Evolutionary conservation across 1,140 invertebrate species (phyloP).

Genomic region (Drusus annulatus): DNA sequence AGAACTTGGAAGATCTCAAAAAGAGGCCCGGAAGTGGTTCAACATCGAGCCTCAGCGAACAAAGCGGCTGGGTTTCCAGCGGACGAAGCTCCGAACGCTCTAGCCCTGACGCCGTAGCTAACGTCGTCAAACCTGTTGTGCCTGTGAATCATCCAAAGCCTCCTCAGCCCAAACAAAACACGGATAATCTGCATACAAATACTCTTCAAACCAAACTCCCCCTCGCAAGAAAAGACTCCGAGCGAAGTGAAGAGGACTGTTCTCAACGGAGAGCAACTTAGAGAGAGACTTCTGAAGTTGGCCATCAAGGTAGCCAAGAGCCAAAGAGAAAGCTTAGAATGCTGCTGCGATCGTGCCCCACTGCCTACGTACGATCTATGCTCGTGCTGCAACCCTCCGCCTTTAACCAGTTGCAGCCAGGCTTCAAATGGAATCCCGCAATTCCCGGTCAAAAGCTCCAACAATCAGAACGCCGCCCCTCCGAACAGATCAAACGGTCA

Average conservation of each 20-base stretch:
- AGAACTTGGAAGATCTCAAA: conserved; percentile 66
- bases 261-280: conserved; percentile 75
- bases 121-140: background rate
- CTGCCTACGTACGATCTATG: conserved; percentile 46
- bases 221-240: conserved; percentile 55
- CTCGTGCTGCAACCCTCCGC: conserved; percentile 41
- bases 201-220: conserved; percentile 50
- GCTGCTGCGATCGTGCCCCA: conserved; percentile 61
- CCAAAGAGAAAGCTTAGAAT: conserved; percentile 68
- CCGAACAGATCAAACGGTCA: conserved; percentile 34
- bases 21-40: conserved; percentile 69
- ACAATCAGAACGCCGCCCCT: background rate
- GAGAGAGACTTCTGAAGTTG: conserved; percentile 73
- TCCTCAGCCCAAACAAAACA: conserved; percentile 65
- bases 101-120: conserved; percentile 68
- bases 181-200: conserved; percentile 52
- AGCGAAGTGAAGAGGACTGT: conserved; percentile 69
- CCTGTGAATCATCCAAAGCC: conserved; percentile 61
- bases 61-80: conserved; percentile 85
- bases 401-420: background rate
- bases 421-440: conserved; percentile 1
- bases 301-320: conserved; percentile 69
- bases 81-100: conserved; percentile 74
- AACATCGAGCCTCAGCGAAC: conserved; percentile 81
- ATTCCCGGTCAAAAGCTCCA: background rate